These are phyloP conservation scores for Atherinosoma microstoma DNA, from an alignment of 2,797 vertebrate species.

Conservation along the genomic window DNA sequence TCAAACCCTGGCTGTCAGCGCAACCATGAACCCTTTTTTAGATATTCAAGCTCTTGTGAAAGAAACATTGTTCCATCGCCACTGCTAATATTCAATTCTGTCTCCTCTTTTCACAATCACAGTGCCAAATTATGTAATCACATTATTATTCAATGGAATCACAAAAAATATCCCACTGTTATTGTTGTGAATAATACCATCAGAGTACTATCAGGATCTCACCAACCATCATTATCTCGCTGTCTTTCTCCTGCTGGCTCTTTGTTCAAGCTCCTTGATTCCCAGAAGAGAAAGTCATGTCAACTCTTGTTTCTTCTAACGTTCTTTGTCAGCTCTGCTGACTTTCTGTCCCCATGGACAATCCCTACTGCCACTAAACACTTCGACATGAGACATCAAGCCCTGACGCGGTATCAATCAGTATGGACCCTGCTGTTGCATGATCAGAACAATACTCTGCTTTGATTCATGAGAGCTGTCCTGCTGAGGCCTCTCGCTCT, in stretches of 20 bases:
- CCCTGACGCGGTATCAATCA: conserved; percentile 55
- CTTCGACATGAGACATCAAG: conserved; percentile 37
- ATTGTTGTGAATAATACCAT: conserved; percentile 57
- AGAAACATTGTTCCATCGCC: conserved; percentile 52
- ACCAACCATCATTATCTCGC: conserved; percentile 20
- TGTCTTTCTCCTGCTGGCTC: conserved; percentile 22
- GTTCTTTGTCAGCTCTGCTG: conserved; percentile 40
- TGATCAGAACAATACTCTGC: conserved; percentile 35
- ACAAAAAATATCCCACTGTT: conserved; percentile 49
- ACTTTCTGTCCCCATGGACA: conserved; percentile 42
- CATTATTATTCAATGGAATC: conserved; percentile 67
- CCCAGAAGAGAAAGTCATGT: conserved; percentile 48
- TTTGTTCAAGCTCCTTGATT: conserved; percentile 32
- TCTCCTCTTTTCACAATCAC: conserved; percentile 57
- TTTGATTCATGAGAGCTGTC: conserved; percentile 46
- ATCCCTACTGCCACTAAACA: conserved; percentile 24
- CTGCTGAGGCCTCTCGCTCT: conserved; percentile 23
- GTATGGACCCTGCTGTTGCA: not conserved
- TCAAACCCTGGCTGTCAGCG: conserved; percentile 1
- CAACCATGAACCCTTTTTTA: conserved; percentile 48
- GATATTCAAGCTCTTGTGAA: conserved; percentile 56
- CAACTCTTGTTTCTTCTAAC: conserved; percentile 37
- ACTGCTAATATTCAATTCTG: conserved; percentile 61
- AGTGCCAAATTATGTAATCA: conserved; percentile 73
- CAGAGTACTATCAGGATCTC: conserved; percentile 31